Evolutionary conservation across 1,140 invertebrate species (phyloP).

Genomic region (Drosophila albomicans): DNA sequence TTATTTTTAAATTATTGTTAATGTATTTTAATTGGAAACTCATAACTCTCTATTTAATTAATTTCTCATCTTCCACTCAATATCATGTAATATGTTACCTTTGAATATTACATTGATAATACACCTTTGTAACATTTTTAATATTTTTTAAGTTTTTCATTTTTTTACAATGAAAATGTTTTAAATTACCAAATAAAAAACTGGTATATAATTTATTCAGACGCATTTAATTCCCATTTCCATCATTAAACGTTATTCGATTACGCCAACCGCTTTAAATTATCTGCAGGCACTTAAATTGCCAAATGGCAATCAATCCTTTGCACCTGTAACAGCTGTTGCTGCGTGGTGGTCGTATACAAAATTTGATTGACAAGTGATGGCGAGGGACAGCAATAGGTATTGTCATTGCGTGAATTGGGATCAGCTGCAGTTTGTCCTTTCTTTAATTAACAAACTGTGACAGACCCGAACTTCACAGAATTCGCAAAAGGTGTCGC

Average conservation of each 20-base stretch:
- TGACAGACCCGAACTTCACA: constrained; percentile 30
- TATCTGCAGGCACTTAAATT: neutral
- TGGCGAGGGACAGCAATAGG: neutral
- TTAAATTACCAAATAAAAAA: too few species aligned
- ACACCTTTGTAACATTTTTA: neutral
- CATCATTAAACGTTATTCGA: neutral
- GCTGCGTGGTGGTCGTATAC: neutral
- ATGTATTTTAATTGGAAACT: too few species aligned
- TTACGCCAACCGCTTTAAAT: neutral
- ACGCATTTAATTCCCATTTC: too few species aligned
- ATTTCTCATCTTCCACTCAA: neutral
- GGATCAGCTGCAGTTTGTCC: constrained; percentile 46
- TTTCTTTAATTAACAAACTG: constrained; percentile 54
- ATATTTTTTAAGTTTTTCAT: neutral
- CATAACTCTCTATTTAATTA: too few species aligned
- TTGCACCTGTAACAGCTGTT: constrained; percentile 12
- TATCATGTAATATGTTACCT: neutral
- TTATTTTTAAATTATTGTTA: too few species aligned
- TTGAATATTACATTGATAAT: too few species aligned
- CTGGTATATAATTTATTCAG: too few species aligned
- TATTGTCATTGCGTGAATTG: constrained; percentile 18
- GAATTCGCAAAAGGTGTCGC: neutral
- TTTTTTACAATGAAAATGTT: neutral
- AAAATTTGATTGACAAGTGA: neutral
- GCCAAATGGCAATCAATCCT: neutral